These are phyloP conservation scores for Monopis laevigella DNA, from an alignment of 2,888 invertebrate genomes.

Conservation along the genomic window DNA sequence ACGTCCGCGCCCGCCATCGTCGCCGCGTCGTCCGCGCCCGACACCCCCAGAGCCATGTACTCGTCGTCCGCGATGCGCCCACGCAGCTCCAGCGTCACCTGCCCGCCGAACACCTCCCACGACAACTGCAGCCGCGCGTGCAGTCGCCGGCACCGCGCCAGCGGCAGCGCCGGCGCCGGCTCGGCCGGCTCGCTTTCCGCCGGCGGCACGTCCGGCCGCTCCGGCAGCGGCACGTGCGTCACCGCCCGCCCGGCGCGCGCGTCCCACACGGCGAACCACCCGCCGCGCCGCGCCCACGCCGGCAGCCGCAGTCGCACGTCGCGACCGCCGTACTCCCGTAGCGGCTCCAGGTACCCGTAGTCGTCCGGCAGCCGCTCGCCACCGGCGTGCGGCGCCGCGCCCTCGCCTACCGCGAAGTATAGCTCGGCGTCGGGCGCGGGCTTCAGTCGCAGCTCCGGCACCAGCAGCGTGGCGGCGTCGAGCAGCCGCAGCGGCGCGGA, in stretches of 20 bases:
- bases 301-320: slow-evolving; percentile 80
- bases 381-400: slow-evolving; percentile 85
- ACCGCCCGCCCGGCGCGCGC: slow-evolving; percentile 30
- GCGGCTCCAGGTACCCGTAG: slow-evolving; percentile 86
- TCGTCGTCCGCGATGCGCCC: slow-evolving; percentile 70
- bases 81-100: slow-evolving; percentile 25
- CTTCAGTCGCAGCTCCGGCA: too few species aligned
- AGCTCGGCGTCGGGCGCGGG: too few species aligned
- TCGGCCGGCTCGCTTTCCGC: not conserved
- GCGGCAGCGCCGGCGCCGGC: slow-evolving; percentile 32
- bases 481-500: slow-evolving; percentile 78
- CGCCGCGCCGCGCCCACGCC: slow-evolving; percentile 84
- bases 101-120: slow-evolving; percentile 92
- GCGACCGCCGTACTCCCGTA: slow-evolving; percentile 76
- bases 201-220: slow-evolving; percentile 79
- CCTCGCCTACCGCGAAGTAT: slow-evolving; percentile 90
- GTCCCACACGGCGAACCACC: slow-evolving; percentile 86
- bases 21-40: slow-evolving; percentile 75
- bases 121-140: slow-evolving; percentile 85
- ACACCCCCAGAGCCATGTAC: slow-evolving; percentile 90
- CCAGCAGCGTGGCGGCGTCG: slow-evolving; percentile 85
- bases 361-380: slow-evolving; percentile 89
- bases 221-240: slow-evolving; percentile 81
- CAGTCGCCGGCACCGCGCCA: slow-evolving; percentile 87
- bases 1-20: slow-evolving; percentile 89